Evolutionary conservation across 92 coral and sea anemone genomes (phyloP).

Genomic region (Pocillopora meandrina): DNA sequence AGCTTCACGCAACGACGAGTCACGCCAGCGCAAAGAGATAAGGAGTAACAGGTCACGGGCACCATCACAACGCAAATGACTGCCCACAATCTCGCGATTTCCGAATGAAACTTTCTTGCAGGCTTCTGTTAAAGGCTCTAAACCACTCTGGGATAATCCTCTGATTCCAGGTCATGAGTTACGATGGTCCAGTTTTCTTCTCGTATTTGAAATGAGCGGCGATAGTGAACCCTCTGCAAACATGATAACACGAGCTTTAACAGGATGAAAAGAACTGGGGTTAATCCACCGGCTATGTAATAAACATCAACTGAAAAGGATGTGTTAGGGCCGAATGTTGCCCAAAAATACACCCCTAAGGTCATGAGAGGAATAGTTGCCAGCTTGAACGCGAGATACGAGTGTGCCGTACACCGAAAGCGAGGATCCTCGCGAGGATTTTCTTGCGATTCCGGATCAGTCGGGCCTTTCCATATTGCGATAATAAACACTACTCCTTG

Average conservation of each 20-base stretch:
- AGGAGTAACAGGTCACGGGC: too few species aligned
- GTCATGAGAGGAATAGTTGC: conserved; percentile 76
- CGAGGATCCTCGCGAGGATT: conserved; percentile 77
- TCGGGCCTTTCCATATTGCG: conserved; percentile 74
- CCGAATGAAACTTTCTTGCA: too few species aligned
- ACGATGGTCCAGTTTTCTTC: too few species aligned
- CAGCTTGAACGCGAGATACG: conserved; percentile 82
- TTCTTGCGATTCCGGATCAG: conserved; percentile 54
- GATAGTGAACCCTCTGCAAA: conserved; percentile 12
- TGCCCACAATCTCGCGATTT: too few species aligned
- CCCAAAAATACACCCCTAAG: conserved; percentile 54
- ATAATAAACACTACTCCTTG: conserved; percentile 79
- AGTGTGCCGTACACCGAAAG: conserved; percentile 46
- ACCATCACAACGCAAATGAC: too few species aligned
- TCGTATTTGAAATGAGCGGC: neutral
- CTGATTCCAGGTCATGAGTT: too few species aligned
- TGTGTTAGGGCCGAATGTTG: conserved; percentile 46
- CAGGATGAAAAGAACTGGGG: conserved; percentile 83
- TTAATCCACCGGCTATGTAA: conserved; percentile 69
- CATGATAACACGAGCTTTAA: conserved; percentile 58
- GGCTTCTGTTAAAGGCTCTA: too few species aligned
- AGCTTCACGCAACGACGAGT: too few species aligned
- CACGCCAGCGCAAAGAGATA: too few species aligned
- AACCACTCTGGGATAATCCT: too few species aligned
- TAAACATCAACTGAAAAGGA: conserved; percentile 65